Percentiles rank a stretch among this genome's conserved stretches.
Conservation (phyloP, 1,140 invertebrate species). For the Drosophila albomicans region DNA sequence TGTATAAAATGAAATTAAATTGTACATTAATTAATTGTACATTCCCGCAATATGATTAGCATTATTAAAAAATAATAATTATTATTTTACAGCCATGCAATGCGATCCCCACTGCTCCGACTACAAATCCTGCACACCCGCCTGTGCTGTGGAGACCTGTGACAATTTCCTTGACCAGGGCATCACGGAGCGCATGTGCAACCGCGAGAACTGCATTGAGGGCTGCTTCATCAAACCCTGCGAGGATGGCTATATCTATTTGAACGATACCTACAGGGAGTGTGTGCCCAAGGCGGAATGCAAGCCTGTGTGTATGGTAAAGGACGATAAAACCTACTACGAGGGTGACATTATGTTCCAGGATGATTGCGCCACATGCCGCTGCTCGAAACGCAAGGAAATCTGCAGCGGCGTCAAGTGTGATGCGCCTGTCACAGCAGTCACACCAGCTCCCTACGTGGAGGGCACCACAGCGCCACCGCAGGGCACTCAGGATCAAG, state of each 20-base stretch:
- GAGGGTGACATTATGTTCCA: conserved; percentile 92
- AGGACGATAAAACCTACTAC: conserved; percentile 88
- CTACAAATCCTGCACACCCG: conserved; percentile 92
- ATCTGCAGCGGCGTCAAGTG: conserved; percentile 90
- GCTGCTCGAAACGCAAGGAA: conserved; percentile 88
- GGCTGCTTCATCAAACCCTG: conserved; percentile 89
- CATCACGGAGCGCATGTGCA: conserved; percentile 87
- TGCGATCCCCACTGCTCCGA: conserved; percentile 92
- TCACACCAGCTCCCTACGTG: conserved; percentile 9
- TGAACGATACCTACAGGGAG: conserved; percentile 88
- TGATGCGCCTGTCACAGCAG: conserved; percentile 59
- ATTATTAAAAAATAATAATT: no score
- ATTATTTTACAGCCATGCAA: conserved; percentile 90
- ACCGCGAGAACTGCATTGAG: conserved; percentile 91
- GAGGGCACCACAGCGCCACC: conserved; percentile 57
- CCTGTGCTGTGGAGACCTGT: conserved; percentile 93
- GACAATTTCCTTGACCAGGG: conserved; percentile 90
- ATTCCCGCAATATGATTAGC: no score
- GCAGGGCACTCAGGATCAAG: conserved; percentile 60
- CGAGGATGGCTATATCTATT: conserved; percentile 89
- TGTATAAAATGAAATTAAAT: no score
- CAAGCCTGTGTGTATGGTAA: conserved; percentile 89
- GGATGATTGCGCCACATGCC: conserved; percentile 92
- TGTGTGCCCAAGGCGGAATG: conserved; percentile 91
- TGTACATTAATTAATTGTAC: no score